phyloP scores from a whole-genome alignment of 2,113 vertebrate genomes.

The Hyla sarda region DNA sequence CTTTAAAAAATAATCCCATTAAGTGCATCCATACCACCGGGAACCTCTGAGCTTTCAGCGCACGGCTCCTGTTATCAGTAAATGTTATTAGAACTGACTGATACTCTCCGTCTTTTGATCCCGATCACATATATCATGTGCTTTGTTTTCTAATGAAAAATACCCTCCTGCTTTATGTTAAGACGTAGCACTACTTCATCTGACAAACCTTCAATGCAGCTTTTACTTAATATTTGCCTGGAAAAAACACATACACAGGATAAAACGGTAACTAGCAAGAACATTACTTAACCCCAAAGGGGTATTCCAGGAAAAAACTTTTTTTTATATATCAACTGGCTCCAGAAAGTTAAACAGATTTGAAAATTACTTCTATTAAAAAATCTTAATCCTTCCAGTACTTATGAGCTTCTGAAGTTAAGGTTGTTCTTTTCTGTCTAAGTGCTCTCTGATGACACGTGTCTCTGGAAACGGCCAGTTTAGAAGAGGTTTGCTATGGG shows the following conservation, averaged over 20 bases:
- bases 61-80: slow-evolving; percentile 33
- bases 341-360: too few relatives aligned
- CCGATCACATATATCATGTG: slow-evolving; percentile 38
- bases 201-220: neutral
- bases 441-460: too few relatives aligned
- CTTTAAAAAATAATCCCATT: slow-evolving; percentile 15
- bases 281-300: neutral
- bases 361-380: too few relatives aligned
- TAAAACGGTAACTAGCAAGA: neutral
- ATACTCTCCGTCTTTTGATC: slow-evolving; percentile 42
- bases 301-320: too few relatives aligned
- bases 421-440: too few relatives aligned
- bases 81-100: slow-evolving; percentile 48
- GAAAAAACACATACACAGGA: neutral
- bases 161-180: slow-evolving; percentile 24
- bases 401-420: too few relatives aligned
- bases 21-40: slow-evolving; percentile 20
- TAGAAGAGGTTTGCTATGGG: too few relatives aligned
- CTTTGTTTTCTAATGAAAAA: slow-evolving; percentile 19
- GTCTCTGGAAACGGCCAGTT: too few relatives aligned
- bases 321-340: too few relatives aligned
- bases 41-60: slow-evolving; percentile 22
- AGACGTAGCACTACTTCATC: neutral
- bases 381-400: too few relatives aligned
- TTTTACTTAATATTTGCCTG: neutral